phyloP scores from a whole-genome alignment of 2,888 invertebrate species.

The Hydraecia micacea region DNA sequence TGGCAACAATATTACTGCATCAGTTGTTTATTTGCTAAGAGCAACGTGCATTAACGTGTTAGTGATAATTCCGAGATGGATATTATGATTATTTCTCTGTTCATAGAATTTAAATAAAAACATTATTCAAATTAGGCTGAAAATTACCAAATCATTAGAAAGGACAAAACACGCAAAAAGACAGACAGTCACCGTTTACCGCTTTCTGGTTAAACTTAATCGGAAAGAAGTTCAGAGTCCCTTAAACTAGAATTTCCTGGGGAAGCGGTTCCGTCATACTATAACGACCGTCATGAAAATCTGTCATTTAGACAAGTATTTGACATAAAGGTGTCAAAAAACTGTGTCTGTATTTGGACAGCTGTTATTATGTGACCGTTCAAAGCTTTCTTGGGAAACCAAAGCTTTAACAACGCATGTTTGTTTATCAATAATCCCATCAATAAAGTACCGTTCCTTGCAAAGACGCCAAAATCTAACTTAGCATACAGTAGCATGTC shows the following conservation, averaged over 20 bases:
- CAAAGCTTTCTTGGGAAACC: too few relatives aligned
- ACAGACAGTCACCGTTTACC: neutral
- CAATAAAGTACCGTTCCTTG: neutral
- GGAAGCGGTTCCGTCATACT: neutral
- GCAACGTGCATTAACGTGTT: slow-evolving; percentile 6
- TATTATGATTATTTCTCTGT: neutral
- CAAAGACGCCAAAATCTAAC: neutral
- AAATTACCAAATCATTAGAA: neutral
- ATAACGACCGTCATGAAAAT: neutral
- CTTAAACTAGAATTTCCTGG: neutral
- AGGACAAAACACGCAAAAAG: neutral
- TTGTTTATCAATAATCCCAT: neutral
- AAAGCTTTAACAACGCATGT: neutral
- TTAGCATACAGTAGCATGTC: neutral
- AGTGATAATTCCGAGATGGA: neutral
- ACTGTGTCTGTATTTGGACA: neutral
- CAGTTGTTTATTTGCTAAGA: slow-evolving; percentile 27
- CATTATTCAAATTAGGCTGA: neutral
- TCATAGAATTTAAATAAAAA: neutral
- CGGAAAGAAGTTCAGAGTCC: neutral
- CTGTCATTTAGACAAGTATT: neutral
- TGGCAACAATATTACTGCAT: slow-evolving; percentile 42
- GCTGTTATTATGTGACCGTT: neutral
- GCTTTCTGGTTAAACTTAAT: neutral
- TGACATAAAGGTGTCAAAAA: too few relatives aligned